phyloP scores from a whole-genome alignment of 2,797 vertebrate genomes.

The Echiichthys vipera region DNA sequence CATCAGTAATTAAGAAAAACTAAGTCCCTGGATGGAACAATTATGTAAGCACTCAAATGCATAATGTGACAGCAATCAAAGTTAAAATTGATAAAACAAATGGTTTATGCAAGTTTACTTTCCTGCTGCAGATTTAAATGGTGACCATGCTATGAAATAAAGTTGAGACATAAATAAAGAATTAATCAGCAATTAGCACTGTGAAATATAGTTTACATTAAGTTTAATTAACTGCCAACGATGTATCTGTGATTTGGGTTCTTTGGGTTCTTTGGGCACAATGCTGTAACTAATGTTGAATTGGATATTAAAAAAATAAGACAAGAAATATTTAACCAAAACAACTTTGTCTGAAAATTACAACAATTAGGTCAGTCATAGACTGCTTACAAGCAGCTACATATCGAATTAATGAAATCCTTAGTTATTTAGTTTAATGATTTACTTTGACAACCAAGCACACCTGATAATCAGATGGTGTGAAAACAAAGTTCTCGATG shows the following conservation, averaged over 20 bases:
- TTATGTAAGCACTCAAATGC: too few species aligned
- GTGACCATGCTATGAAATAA: neutral
- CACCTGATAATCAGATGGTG: conserved; percentile 12
- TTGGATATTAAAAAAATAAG: neutral
- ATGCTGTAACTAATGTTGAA: conserved; percentile 23
- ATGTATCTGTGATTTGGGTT: conserved; percentile 2
- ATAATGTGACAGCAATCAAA: too few species aligned
- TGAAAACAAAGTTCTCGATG: conserved; percentile 15
- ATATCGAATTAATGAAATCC: neutral
- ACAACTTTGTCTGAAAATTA: neutral
- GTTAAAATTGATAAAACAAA: too few species aligned
- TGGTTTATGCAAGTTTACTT: too few species aligned
- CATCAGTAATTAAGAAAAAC: too few species aligned
- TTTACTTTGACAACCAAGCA: neutral
- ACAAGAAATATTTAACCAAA: conserved; percentile 1
- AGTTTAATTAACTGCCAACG: conserved; percentile 13
- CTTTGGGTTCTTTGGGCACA: too few species aligned
- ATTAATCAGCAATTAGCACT: conserved; percentile 26
- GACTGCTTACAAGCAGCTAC: neutral
- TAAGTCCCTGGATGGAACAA: too few species aligned
- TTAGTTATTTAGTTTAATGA: neutral
- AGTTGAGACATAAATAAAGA: neutral
- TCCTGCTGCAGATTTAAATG: conserved; percentile 12
- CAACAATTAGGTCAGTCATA: too few species aligned
- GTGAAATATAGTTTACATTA: conserved; percentile 13